A percentile compares a stretch with the other conserved stretches of the same genome.
Conservation (phyloP, 2,888 invertebrate species). For the Pachycephus smyrnensis region DNA sequence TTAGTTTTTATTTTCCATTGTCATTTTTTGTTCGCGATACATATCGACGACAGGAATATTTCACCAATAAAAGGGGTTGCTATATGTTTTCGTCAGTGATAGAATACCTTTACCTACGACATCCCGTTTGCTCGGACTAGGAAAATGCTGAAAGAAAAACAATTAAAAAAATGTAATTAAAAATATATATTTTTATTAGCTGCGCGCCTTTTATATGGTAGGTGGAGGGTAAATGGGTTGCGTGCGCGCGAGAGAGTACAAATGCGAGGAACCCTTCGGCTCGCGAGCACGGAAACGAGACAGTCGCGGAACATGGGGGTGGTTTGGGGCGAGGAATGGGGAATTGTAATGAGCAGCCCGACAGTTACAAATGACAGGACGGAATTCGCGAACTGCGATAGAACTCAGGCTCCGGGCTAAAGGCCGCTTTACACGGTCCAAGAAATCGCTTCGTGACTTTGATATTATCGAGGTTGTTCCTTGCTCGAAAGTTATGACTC, state of each 20-base stretch:
- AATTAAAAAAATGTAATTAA: constrained; percentile 45
- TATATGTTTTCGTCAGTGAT: not conserved
- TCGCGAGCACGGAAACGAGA: constrained; percentile 33
- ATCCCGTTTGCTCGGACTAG: not conserved
- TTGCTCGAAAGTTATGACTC: not conserved
- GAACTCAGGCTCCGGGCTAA: constrained; percentile 60
- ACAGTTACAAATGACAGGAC: constrained; percentile 68
- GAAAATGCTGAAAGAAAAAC: constrained; percentile 23
- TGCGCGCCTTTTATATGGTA: constrained; percentile 24
- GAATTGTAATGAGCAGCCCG: constrained; percentile 68
- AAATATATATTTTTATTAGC: constrained; percentile 48
- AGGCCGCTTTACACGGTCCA: constrained; percentile 59
- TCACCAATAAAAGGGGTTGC: not conserved
- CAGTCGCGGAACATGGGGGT: constrained; percentile 36
- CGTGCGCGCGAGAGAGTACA: constrained; percentile 35
- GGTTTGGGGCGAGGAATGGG: constrained; percentile 61
- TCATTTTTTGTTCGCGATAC: not conserved
- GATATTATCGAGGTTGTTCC: not conserved
- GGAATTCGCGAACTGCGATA: constrained; percentile 67
- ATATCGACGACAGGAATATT: not conserved
- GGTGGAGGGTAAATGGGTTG: constrained; percentile 42
- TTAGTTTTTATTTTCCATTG: not conserved
- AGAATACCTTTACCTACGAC: not conserved
- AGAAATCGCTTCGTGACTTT: constrained; percentile 10
- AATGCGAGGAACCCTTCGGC: constrained; percentile 21